Base-by-base conservation (phyloP, 2,797 vertebrate species). In the Neoniphon sammara region DNA sequence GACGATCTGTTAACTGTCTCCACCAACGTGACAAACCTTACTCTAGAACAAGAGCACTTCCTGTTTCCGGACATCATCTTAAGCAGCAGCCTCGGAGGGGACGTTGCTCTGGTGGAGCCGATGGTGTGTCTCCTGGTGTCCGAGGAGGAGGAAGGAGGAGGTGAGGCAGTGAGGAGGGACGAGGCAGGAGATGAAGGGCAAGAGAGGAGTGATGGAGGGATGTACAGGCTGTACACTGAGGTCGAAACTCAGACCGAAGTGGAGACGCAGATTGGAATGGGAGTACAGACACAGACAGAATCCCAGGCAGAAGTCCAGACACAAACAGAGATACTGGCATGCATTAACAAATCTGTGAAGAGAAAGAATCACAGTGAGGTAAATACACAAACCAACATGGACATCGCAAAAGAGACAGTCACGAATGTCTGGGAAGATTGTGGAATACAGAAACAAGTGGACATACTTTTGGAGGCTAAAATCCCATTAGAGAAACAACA, bases 51-150 rank as follows among this genome's bases (percentile, higher is more conserved):
- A 2, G 91, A 91, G 66, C 87, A 91, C 81, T 91, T 93, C 72
- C 76, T 92, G 65, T 95, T 91, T 67, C 94, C 94, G 3, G 94
- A 94, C 77, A 93, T 95, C 61, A 89, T 94, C 66, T 85, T 94
- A 1, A 94, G 94, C 85, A 95, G 93, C 83, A 91, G 82, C 70
- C 73, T 77, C 1, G 87, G 84, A 46, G 89, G 85, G 3, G 91
- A 90, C 0, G 65, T 75, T 57, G 88, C 89, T 14, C 72, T 88
- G 80, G 90, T 87, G 53, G 91, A 93, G 72, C 89, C 92, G 0
- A 87, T 90, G 84, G 90, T 93, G 66, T 93, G 92, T 83, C 87
- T 93, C 44, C 78, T 91, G 77, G 91, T 93, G 77, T 88, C 89
- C 2, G 90, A 92, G 70, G 91, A 91, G 42, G 87, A 87, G 1